A percentile compares a stretch with the other conserved stretches of the same genome.
Evolutionary conservation across 2,888 invertebrate genomes (phyloP).

Genomic region (Hipparchia semele): DNA sequence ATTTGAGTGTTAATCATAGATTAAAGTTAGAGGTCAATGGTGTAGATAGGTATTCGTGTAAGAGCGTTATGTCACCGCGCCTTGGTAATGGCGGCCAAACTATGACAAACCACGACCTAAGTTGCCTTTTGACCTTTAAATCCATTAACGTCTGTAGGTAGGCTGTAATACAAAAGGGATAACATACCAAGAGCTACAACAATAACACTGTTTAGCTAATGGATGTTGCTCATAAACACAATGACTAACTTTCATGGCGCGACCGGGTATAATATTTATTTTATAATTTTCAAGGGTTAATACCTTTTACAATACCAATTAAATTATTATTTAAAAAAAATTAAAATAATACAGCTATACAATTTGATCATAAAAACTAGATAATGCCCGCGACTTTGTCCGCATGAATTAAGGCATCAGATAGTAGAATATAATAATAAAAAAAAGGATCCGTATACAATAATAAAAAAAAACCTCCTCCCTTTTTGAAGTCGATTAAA

Average conservation of each 20-base stretch:
- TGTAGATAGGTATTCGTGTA: background rate
- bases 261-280: background rate
- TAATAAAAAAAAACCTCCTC: too few relatives aligned
- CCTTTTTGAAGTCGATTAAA: too few relatives aligned
- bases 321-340: too few relatives aligned
- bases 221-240: conserved; percentile 27
- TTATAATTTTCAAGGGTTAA: background rate
- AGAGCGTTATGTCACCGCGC: background rate
- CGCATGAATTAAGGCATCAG: too few relatives aligned
- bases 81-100: background rate
- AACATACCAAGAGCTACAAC: conserved; percentile 2
- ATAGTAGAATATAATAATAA: too few relatives aligned
- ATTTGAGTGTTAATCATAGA: too few relatives aligned
- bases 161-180: background rate
- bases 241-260: background rate
- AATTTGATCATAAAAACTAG: too few relatives aligned
- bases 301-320: too few relatives aligned
- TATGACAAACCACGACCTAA: background rate
- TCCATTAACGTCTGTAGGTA: conserved; percentile 1
- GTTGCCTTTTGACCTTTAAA: conserved; percentile 1
- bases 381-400: too few relatives aligned
- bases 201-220: conserved; percentile 30
- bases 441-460: too few relatives aligned
- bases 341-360: too few relatives aligned
- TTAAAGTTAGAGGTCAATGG: too few relatives aligned